Percentiles rank a stretch among this genome's conserved stretches.
Evolutionary conservation across 2,888 invertebrate species (phyloP).

Genomic region (Xestoiulus laeticollis): DNA sequence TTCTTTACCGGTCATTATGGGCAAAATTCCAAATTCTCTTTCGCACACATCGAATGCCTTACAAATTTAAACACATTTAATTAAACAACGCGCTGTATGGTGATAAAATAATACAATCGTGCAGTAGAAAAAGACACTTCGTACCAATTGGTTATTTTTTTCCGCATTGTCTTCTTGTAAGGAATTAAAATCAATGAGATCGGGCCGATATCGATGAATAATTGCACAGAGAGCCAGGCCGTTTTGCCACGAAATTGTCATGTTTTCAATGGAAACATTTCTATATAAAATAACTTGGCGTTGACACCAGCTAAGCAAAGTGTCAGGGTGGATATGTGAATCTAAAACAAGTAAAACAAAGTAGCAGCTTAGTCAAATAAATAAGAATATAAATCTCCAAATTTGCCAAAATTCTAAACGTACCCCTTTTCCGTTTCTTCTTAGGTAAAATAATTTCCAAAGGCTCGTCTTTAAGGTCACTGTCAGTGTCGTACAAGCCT

Average conservation of each 20-base stretch:
- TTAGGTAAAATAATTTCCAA: slow-evolving; percentile 68
- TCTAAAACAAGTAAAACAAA: slow-evolving; percentile 65
- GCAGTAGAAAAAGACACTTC: background rate
- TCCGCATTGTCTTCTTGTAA: slow-evolving; percentile 73
- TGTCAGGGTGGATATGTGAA: slow-evolving; percentile 77
- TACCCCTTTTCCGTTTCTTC: slow-evolving; percentile 74
- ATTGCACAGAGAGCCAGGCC: slow-evolving; percentile 77
- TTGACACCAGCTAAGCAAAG: slow-evolving; percentile 80
- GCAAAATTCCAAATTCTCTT: slow-evolving; percentile 78
- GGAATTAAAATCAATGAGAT: slow-evolving; percentile 79
- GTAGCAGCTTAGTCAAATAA: background rate
- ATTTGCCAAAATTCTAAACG: background rate
- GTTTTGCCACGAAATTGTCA: slow-evolving; percentile 76
- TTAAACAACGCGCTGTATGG: background rate
- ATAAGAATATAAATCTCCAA: background rate
- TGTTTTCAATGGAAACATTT: slow-evolving; percentile 70
- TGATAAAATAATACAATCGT: background rate
- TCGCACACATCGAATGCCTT: slow-evolving; percentile 85
- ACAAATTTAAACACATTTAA: slow-evolving; percentile 36
- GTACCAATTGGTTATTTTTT: slow-evolving; percentile 75
- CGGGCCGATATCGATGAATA: slow-evolving; percentile 87
- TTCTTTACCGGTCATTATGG: slow-evolving; percentile 80
- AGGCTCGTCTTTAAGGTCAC: slow-evolving; percentile 58
- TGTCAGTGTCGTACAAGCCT: slow-evolving; percentile 77
- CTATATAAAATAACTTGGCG: slow-evolving; percentile 75